phyloP scores from a whole-genome alignment of 2,888 invertebrate species.

The Drosophila siamana region DNA sequence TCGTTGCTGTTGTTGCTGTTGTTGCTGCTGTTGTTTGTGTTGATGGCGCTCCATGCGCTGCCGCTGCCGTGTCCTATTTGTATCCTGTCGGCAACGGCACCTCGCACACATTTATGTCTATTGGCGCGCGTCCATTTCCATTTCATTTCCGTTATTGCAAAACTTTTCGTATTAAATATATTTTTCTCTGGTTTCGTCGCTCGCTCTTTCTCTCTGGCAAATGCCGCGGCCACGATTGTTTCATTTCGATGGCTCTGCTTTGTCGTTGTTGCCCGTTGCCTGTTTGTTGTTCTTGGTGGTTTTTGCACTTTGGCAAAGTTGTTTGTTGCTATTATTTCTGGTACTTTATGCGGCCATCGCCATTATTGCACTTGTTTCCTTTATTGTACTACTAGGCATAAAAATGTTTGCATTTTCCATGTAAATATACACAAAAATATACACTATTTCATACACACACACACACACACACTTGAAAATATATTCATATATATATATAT shows the following conservation, averaged over 20 bases:
- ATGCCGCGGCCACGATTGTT: constrained; percentile 61
- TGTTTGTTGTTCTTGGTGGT: constrained; percentile 53
- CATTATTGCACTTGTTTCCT: constrained; percentile 78
- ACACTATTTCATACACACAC: background rate
- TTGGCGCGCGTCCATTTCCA: constrained; percentile 81
- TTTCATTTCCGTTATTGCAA: constrained; percentile 81
- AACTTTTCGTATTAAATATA: constrained; percentile 81
- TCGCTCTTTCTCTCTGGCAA: constrained; percentile 16
- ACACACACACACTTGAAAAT: too few species aligned
- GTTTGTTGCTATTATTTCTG: constrained; percentile 74
- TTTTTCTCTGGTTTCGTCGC: constrained; percentile 61
- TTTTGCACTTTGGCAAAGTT: constrained; percentile 74
- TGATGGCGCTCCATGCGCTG: constrained; percentile 46
- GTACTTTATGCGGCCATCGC: constrained; percentile 70
- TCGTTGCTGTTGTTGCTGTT: constrained; percentile 40
- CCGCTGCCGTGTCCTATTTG: constrained; percentile 76
- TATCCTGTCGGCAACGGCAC: constrained; percentile 68
- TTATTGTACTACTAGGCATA: constrained; percentile 65
- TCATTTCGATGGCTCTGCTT: constrained; percentile 62
- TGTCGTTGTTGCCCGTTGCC: constrained; percentile 43
- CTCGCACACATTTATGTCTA: constrained; percentile 76
- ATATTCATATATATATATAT: too few species aligned
- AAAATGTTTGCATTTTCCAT: constrained; percentile 59
- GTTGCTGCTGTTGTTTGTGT: constrained; percentile 27
- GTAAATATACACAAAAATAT: constrained; percentile 21